Evolutionary conservation across 2,113 vertebrate species (phyloP).

Genomic region (Gobiocypris rarus): DNA sequence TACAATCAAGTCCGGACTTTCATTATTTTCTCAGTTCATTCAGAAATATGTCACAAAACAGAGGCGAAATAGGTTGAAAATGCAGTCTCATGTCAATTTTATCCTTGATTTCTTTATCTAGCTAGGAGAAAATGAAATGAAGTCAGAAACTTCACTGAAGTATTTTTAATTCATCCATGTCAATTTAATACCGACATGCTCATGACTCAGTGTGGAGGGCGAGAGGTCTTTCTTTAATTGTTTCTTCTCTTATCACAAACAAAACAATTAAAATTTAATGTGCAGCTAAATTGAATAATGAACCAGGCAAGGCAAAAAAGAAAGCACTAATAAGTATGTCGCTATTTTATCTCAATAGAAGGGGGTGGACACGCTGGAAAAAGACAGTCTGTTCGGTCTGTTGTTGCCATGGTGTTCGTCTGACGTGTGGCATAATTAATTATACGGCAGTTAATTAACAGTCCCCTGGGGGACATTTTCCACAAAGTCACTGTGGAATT

Average conservation of each 20-base stretch:
- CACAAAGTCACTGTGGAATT: slow-evolving; percentile 5
- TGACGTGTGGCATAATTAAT: slow-evolving; percentile 28
- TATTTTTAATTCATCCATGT: not conserved
- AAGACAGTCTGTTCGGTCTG: slow-evolving; percentile 19
- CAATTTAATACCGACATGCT: not conserved
- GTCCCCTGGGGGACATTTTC: not conserved
- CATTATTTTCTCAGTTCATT: not conserved
- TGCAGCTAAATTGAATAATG: slow-evolving; percentile 31
- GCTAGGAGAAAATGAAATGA: not conserved
- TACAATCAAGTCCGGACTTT: not conserved
- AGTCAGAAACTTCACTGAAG: not conserved
- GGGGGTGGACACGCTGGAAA: not conserved
- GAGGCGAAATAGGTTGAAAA: not conserved
- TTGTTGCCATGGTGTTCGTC: slow-evolving; percentile 34
- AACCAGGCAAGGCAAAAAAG: slow-evolving; percentile 16
- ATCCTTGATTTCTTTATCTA: not conserved
- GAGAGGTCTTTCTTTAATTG: slow-evolving; percentile 19
- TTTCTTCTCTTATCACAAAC: slow-evolving; percentile 32
- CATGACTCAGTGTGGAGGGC: not conserved
- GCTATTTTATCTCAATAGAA: slow-evolving; percentile 33
- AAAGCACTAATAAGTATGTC: slow-evolving; percentile 17
- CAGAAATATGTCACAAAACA: not conserved
- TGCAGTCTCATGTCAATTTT: not conserved
- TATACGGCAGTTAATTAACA: slow-evolving; percentile 35
- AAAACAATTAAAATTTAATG: slow-evolving; percentile 8